Evolutionary conservation across 2,113 vertebrate species (phyloP).

Genomic region (Hyla sarda): DNA sequence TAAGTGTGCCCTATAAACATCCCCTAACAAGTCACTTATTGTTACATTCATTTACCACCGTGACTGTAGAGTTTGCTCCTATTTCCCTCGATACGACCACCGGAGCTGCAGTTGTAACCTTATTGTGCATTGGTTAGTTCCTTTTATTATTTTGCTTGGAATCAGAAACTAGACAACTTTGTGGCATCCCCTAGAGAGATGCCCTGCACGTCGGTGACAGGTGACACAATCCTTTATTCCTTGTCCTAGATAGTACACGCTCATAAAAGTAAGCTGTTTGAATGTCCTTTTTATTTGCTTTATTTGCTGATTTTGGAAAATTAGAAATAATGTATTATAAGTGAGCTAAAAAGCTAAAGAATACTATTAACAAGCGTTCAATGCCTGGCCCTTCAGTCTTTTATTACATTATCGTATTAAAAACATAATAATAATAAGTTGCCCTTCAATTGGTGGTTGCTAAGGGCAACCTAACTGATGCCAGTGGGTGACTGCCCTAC

Average conservation of each 20-base stretch:
- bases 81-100: too few species aligned
- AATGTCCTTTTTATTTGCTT: conserved; percentile 11
- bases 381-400: conserved; percentile 71
- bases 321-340: conserved; percentile 64
- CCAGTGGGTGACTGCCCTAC: conserved; percentile 76
- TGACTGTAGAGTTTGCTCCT: too few species aligned
- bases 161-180: too few species aligned
- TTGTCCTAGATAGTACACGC: background rate
- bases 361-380: conserved; percentile 64
- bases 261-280: background rate
- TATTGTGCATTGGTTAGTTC: background rate
- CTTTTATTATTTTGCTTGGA: background rate
- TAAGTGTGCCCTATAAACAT: too few species aligned
- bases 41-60: background rate
- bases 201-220: background rate
- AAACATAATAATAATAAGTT: conserved; percentile 69
- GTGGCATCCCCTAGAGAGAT: background rate
- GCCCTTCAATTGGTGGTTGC: conserved; percentile 77
- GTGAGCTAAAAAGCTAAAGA: conserved; percentile 63
- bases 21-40: background rate
- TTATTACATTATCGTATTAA: conserved; percentile 70
- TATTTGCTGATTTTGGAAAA: conserved; percentile 60
- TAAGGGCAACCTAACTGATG: conserved; percentile 73
- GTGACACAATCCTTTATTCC: background rate
- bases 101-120: background rate